Percentiles rank a stretch among this genome's conserved stretches.
These are phyloP conservation scores for Pseudolycoriella hygida DNA, from an alignment of 2,888 invertebrate genomes.

Conservation along the genomic window DNA sequence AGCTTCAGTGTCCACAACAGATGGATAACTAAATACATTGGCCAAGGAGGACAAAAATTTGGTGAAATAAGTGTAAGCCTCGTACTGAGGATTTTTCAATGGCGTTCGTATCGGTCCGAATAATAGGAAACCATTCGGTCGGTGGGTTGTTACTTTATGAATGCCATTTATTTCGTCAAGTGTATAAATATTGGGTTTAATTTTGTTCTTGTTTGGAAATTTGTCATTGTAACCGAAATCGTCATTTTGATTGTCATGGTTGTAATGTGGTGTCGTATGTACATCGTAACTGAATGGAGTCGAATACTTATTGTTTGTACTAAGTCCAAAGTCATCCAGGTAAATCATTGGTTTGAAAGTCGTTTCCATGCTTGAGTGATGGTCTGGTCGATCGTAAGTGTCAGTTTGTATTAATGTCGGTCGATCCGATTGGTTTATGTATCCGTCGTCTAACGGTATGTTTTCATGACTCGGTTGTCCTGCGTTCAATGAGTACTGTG, in stretches of 20 bases:
- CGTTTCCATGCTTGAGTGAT: no score
- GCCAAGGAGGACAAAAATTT: background rate
- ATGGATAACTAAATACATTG: background rate
- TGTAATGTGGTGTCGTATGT: constrained; percentile 4
- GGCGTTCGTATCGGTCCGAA: no score
- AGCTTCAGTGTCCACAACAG: no score
- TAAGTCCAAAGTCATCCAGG: constrained; percentile 6
- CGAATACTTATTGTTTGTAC: constrained; percentile 8
- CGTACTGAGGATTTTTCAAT: constrained; percentile 2
- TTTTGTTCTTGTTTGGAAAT: constrained; percentile 3
- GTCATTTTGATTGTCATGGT: constrained; percentile 9
- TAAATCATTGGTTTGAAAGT: constrained; percentile 2
- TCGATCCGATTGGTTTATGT: background rate
- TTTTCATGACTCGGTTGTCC: constrained; percentile 5
- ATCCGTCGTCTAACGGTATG: background rate
- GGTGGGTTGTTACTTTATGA: background rate
- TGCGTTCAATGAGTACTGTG: constrained; percentile 1
- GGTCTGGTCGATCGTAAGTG: background rate
- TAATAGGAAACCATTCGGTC: background rate
- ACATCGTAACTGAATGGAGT: constrained; percentile 10
- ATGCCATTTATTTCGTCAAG: no score
- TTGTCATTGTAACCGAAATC: constrained; percentile 8
- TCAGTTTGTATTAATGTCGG: background rate
- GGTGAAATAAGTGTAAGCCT: constrained; percentile 13
- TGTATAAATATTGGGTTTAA: constrained; percentile 4